Conservation (phyloP, 1,140 invertebrate genomes). For the Formica selysi region DNA sequence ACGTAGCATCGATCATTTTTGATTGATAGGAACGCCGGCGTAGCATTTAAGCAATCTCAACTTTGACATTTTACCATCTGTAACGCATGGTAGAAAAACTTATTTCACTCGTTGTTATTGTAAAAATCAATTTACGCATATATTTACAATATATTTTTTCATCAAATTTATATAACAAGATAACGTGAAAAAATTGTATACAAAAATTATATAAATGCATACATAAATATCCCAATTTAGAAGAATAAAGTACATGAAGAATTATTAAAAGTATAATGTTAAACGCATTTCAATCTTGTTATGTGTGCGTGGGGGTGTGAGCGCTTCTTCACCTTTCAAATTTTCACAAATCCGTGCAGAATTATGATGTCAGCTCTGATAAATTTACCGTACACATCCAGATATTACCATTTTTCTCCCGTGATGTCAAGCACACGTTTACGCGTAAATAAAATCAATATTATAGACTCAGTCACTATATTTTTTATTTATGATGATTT, state of each 20-base stretch:
- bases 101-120: background rate
- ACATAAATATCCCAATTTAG: background rate
- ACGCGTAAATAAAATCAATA: slow-evolving; percentile 3
- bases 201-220: background rate
- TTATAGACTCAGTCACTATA: slow-evolving; percentile 9
- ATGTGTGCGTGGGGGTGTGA: no score
- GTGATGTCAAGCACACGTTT: slow-evolving; percentile 21
- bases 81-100: slow-evolving; percentile 9
- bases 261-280: background rate
- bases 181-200: background rate
- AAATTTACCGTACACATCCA: background rate
- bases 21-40: slow-evolving; percentile 27
- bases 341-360: background rate
- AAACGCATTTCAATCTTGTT: background rate
- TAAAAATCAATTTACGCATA: background rate
- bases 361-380: background rate
- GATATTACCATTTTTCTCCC: slow-evolving; percentile 7
- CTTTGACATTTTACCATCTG: slow-evolving; percentile 44
- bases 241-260: background rate
- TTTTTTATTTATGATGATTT: slow-evolving; percentile 35
- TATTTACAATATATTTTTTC: background rate
- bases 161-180: background rate
- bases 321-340: background rate
- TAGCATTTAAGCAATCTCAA: slow-evolving; percentile 45
- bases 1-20: slow-evolving; percentile 22